Evolutionary conservation across 2,113 vertebrate genomes (phyloP), one percentile per base, ranked within the genome.

Genomic region (Callithrix jacchus): DNA sequence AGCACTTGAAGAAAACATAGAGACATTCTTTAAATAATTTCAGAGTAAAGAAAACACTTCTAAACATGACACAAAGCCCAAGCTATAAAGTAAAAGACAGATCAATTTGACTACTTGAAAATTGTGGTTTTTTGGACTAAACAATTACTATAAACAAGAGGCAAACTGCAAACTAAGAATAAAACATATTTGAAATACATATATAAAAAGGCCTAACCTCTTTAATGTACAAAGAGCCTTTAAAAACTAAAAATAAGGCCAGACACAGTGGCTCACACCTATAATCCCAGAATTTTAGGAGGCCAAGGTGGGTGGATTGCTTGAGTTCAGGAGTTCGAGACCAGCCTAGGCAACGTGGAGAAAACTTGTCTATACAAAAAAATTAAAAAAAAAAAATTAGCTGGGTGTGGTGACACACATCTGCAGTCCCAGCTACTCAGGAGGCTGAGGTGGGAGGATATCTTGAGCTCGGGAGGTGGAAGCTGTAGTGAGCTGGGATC

Each of bases 161-260:
- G 30, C 66, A 96, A 95, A 84, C 40, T n/a, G 0, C 18, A 94
- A 76, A 96, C 47, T 68, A 88, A 77, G 52, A 88, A 94, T 80
- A 95, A 87, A 95, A 32, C 58, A 47, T 37, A 45, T 18, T 52
- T 84, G 58, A 64, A 68, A 68, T 84, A 47, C 16, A 76, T 30
- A 91, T 18, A 95, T 74, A 87, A 20, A 84, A 93, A 97, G 71
- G 2, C 42, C 80, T 87, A 80, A 93, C 27, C 35, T 54, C 87
- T 87, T 95, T 81, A 52, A 73, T 35, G 16, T 61, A 89, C 56
- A 92, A 92, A 92, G 42, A 27, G 0, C 14, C 35, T 76, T 84
- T 86, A 80, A 56, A 64, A 64, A 64, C 61, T 32, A 64, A 13
- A 64, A 64, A 64, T 64, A 64, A 64, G 61, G 61, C 27, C 61